phyloP scores from a whole-genome alignment of 1,140 invertebrate species.

The Drosophila hydei region DNA sequence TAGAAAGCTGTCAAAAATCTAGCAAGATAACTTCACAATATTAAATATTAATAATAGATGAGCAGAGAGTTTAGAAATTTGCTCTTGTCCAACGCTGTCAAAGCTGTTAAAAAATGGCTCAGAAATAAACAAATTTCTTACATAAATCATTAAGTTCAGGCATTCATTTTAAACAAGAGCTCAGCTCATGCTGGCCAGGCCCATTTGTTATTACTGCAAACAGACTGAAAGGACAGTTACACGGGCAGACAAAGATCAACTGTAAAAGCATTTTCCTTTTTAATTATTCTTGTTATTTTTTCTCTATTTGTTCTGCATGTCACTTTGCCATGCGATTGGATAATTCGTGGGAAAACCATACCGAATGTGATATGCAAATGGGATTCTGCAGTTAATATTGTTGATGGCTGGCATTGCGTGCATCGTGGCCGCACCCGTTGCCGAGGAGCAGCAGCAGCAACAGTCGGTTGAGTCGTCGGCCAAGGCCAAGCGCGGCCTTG shows the following conservation, averaged over 20 bases:
- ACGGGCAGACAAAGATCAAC: not conserved
- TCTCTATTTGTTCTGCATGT: slow-evolving; percentile 22
- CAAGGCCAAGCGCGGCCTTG: slow-evolving; percentile 73
- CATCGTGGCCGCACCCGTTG: slow-evolving; percentile 69
- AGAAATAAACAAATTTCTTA: no score
- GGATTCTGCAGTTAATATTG: slow-evolving; percentile 55
- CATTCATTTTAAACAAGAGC: no score
- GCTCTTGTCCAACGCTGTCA: no score
- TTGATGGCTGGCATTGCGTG: slow-evolving; percentile 57
- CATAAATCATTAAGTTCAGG: no score
- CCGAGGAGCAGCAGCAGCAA: slow-evolving; percentile 49
- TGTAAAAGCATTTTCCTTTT: slow-evolving; percentile 3
- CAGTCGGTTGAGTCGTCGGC: slow-evolving; percentile 52
- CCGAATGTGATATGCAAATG: slow-evolving; percentile 7
- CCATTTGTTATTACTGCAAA: not conserved
- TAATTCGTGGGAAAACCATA: slow-evolving; percentile 34
- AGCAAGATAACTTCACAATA: no score
- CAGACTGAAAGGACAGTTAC: not conserved
- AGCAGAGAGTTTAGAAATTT: no score
- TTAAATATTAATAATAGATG: no score
- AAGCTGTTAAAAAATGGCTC: no score
- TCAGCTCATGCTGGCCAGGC: not conserved
- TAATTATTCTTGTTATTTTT: slow-evolving; percentile 18
- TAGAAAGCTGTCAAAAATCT: no score
- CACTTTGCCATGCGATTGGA: slow-evolving; percentile 32